phyloP scores from a whole-genome alignment of 2,113 vertebrate genomes.

The Oxyruncus cristatus region DNA sequence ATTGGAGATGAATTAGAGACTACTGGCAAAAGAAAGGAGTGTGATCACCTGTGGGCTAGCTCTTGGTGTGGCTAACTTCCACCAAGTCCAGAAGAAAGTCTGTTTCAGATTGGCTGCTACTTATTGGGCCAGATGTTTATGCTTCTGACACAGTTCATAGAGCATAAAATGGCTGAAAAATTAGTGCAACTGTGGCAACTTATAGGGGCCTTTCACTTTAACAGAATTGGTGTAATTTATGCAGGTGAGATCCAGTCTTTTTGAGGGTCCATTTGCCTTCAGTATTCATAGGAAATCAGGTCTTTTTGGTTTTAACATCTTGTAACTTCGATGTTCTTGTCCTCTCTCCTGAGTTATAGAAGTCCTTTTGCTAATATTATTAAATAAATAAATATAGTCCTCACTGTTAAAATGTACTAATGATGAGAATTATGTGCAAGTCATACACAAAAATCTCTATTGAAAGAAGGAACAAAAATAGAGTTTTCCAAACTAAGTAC shows the following conservation, averaged over 20 bases:
- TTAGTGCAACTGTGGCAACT: accelerated
- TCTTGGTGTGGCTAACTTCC: not conserved
- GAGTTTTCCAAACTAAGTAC: not conserved
- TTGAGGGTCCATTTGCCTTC: not conserved
- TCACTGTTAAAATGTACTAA: not conserved
- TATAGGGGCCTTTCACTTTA: not conserved
- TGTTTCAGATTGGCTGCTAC: not conserved
- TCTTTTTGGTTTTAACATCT: not conserved
- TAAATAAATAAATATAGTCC: not conserved
- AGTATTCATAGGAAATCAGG: not conserved
- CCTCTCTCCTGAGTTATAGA: not conserved
- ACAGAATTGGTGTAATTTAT: not conserved
- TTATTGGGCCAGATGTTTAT: not conserved
- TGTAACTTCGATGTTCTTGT: not conserved
- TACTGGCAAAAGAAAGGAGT: not conserved
- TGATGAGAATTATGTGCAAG: not conserved
- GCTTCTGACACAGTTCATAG: not conserved
- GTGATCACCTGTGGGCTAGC: not conserved
- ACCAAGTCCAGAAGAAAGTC: not conserved
- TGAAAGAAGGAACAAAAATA: not conserved
- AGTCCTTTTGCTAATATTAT: not conserved
- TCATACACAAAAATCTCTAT: not conserved
- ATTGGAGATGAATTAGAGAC: not conserved
- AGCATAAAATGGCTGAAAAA: not conserved
- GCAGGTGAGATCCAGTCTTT: not conserved